Evolutionary conservation across 1,140 invertebrate species (phyloP), one percentile per base, ranked within the genome.

Genomic region (Conopomorpha cramerella): DNA sequence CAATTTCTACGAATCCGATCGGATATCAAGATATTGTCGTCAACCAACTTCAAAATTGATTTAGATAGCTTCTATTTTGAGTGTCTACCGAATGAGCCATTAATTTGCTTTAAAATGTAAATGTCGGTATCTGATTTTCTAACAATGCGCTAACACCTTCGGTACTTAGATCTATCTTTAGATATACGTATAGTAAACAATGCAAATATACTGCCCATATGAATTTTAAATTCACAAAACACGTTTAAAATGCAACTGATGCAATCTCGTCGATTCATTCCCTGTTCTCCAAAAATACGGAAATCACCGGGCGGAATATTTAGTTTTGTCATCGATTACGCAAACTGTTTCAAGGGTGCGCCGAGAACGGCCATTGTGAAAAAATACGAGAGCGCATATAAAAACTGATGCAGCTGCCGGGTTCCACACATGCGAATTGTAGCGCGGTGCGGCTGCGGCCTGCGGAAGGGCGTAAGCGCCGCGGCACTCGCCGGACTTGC

Each of bases 291-390:
- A 59, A 60, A 73, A 74, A 76, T 71, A 65, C 71, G 71, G 71
- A 76, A 76, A 76, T 76, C 66, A 68, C 61, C 66, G 62, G 66
- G 66, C 60, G 71, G 67, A 76, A 72, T 76, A 67, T 76, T 76
- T 76, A 76, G 71, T 76, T 76, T 76, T 76, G 66, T 73, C 71
- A 76, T 76, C 68, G 71, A 76, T 76, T 76, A 72, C 71, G 67
- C 71, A 76, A 76, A 76, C 71, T 73, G 68, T 76, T 76, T 76
- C 71, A 76, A 76, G 71, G 71, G 71, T 76, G 67, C 68, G 62
- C 51, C 56, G 54, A 43, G 49, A 42, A 53, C 41, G 48, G 51
- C 49, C 54, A 67, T 68, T 72, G 62, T 70, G 64, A 76, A 76
- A 74, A 74, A 76, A 68, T 68, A 58, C 58, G 56, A 63, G 66